Evolutionary conservation across 2,797 vertebrate genomes (phyloP).

Genomic region (Momotus momota): DNA sequence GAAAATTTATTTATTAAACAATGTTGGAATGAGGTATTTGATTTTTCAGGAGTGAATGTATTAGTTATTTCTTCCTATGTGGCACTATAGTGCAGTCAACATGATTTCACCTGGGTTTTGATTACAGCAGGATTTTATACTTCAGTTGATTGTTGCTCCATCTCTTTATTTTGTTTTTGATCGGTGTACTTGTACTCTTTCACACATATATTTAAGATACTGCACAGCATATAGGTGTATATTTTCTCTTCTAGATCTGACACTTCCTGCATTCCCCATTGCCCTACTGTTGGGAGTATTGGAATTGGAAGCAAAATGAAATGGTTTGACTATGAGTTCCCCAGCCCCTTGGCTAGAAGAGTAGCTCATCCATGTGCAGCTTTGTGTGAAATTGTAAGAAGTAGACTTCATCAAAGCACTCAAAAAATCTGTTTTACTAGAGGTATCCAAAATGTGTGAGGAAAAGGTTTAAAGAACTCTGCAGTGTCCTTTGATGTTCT

Average conservation of each 20-base stretch:
- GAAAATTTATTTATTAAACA: neutral
- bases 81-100: neutral
- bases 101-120: neutral
- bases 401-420: conserved; percentile 11
- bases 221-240: fast-evolving
- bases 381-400: conserved; percentile 25
- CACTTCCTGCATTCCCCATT: fast-evolving
- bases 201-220: fast-evolving
- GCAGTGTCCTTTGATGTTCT: neutral
- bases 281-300: fast-evolving
- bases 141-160: neutral
- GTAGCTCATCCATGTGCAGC: neutral
- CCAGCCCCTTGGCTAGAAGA: neutral
- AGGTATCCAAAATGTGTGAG: neutral
- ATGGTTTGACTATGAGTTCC: neutral
- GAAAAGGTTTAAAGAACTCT: neutral
- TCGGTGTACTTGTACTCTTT: neutral
- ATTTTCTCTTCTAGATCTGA: neutral
- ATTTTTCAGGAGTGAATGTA: neutral
- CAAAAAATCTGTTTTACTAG: neutral
- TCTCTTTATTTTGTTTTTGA: neutral
- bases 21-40: neutral
- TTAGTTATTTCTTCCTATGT: neutral
- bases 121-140: neutral
- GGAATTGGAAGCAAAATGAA: neutral